Conservation (phyloP, 2,797 vertebrate genomes). For the Monodelphis domestica region DNA sequence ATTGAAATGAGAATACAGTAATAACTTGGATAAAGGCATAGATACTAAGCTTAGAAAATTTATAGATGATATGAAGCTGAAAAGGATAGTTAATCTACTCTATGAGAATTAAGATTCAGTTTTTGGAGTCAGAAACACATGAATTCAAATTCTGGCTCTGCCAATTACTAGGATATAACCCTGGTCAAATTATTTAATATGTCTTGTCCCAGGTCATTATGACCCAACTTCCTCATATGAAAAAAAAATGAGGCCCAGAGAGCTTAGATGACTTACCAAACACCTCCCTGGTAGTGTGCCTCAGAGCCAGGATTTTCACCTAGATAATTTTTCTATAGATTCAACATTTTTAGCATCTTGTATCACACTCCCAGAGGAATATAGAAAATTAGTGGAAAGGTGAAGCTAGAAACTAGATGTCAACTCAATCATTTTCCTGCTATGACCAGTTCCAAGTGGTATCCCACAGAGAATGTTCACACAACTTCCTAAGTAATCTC, state of each 20-base stretch:
- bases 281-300: background rate
- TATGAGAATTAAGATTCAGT: background rate
- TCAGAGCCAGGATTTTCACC: background rate
- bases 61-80: background rate
- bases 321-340: background rate
- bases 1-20: background rate
- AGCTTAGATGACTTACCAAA: background rate
- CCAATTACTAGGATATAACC: background rate
- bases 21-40: background rate
- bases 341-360: background rate
- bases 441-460: background rate
- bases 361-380: background rate
- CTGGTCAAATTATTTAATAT: background rate
- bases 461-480: background rate
- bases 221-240: background rate
- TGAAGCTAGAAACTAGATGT: background rate
- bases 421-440: background rate
- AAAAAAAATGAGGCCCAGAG: background rate
- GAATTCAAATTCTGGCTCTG: background rate
- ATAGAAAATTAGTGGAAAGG: background rate
- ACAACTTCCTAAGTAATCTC: background rate
- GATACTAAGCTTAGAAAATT: background rate
- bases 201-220: background rate
- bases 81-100: background rate
- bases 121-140: background rate